Percentiles rank a stretch among this genome's conserved stretches.
These are phyloP conservation scores for Phaetusa simplex DNA, from an alignment of 2,113 vertebrate genomes.

Conservation along the genomic window DNA sequence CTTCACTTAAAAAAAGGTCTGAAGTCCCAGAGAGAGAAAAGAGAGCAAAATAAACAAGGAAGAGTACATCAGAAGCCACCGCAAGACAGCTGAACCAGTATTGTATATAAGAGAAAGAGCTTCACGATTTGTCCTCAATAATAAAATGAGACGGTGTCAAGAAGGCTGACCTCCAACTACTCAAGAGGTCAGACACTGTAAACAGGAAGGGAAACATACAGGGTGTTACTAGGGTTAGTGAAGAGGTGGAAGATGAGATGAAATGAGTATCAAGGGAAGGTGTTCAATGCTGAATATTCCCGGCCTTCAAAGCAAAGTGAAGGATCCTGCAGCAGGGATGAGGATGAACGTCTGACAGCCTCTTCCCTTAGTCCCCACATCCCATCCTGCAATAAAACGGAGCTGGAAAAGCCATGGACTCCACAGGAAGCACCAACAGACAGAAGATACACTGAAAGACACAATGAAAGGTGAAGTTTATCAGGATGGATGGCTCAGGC, in stretches of 20 bases:
- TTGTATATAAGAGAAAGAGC: neutral
- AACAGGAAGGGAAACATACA: neutral
- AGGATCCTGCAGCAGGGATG: neutral
- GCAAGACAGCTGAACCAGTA: neutral
- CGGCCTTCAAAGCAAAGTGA: neutral
- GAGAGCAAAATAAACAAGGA: neutral
- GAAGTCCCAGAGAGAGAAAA: neutral
- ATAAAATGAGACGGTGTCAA: neutral
- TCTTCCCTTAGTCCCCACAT: neutral
- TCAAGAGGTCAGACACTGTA: neutral
- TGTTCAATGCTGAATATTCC: neutral
- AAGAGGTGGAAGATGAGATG: neutral
- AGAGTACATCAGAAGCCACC: neutral
- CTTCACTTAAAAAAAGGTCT: neutral
- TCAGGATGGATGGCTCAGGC: neutral
- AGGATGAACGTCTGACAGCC: neutral
- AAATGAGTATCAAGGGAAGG: neutral
- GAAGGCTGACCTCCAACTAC: neutral
- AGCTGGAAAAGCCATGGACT: neutral
- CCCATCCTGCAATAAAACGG: neutral
- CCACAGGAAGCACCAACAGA: neutral
- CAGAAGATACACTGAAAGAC: neutral
- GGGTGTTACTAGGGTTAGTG: neutral
- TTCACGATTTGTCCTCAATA: neutral
- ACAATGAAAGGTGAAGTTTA: neutral